Evolutionary conservation across 2,888 invertebrate genomes (phyloP), one percentile per base, ranked within the genome.

Genomic region (Nemurella pictetii): DNA sequence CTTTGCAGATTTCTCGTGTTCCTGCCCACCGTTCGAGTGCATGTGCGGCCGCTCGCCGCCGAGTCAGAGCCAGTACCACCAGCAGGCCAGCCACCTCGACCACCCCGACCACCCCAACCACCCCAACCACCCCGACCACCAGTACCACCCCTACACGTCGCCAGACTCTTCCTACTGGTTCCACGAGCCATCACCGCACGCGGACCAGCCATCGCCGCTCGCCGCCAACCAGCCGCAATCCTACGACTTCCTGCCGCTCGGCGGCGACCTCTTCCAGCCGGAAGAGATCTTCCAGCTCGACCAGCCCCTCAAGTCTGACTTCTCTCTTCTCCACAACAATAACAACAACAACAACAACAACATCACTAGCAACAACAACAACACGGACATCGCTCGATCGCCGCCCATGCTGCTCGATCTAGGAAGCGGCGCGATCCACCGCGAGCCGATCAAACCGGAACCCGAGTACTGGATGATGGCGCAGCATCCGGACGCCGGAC

Each of bases 201-300:
- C 89, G 0, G 91, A 91, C 73, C 90, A 92, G 28, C 88, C 89
- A 0, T 30, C 55, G 12, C 87, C 89, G 0, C 89, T 90, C 81
- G 89, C 89, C 1, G 89, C 89, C 20, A 29, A 26, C 90, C 84
- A 84, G 15, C 85, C 85, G 9, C 84, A 85, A n/a, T 35, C 85
- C 77, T 93, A 93, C 90, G 94, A 94, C 88, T 93, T 94, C 84
- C 91, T 92, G 0, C 90, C 92, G 0, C 91, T 94, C 80, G 91
- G 93, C 0, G 92, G 93, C 75, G 95, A 95, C 88, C 91, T 95
- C 30, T 95, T 95, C 89, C 95, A 95, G 88, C 95, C 95, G 0
- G 95, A 95, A 88, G 95, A 95, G 89, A 95, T 95, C 86, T 95
- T 95, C 90, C 95, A 95, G 89, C 90, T 95, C 85, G 95, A 95